Percentiles rank a stretch among this genome's conserved stretches.
phyloP scores from a whole-genome alignment of 1,140 invertebrate genomes.

The Brachionus calyciflorus region DNA sequence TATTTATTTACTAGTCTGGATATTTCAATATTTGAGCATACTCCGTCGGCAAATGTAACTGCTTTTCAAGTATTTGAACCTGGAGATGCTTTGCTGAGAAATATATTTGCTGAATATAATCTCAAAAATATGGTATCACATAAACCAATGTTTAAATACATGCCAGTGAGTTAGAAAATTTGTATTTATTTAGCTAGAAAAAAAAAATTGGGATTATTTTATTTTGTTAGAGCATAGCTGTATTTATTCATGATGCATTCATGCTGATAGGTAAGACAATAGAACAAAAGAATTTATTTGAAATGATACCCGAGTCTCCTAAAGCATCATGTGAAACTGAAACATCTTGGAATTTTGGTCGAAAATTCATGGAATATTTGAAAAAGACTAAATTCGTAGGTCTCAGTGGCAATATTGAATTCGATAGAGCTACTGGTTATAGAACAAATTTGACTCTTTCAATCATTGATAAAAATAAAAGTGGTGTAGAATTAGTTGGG shows the following conservation, averaged over 20 bases:
- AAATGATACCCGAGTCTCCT: not conserved
- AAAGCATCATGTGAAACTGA: slow-evolving; percentile 1
- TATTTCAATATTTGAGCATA: slow-evolving; percentile 4
- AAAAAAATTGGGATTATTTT: not conserved
- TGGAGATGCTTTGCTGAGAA: not conserved
- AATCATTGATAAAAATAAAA: slow-evolving; percentile 18
- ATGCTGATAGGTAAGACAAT: not conserved
- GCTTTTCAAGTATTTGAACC: slow-evolving; percentile 36
- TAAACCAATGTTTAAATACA: slow-evolving; percentile 26
- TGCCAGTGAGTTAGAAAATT: not conserved
- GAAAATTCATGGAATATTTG: not conserved
- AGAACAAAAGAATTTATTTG: slow-evolving; percentile 1
- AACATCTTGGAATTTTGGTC: not conserved
- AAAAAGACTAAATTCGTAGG: not conserved
- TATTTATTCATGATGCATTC: slow-evolving; percentile 35
- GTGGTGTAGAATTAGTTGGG: slow-evolving; percentile 17
- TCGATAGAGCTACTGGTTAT: slow-evolving; percentile 9
- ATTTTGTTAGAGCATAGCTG: not conserved
- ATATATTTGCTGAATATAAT: slow-evolving; percentile 37
- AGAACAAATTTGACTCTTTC: slow-evolving; percentile 21
- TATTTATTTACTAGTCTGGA: slow-evolving; percentile 34
- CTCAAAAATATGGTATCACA: slow-evolving; percentile 28
- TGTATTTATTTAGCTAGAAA: not conserved
- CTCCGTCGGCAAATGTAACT: slow-evolving; percentile 37
- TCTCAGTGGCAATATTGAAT: slow-evolving; percentile 12